These are phyloP conservation scores for Progne subis DNA, from an alignment of 2,113 vertebrate genomes.

Conservation along the genomic window DNA sequence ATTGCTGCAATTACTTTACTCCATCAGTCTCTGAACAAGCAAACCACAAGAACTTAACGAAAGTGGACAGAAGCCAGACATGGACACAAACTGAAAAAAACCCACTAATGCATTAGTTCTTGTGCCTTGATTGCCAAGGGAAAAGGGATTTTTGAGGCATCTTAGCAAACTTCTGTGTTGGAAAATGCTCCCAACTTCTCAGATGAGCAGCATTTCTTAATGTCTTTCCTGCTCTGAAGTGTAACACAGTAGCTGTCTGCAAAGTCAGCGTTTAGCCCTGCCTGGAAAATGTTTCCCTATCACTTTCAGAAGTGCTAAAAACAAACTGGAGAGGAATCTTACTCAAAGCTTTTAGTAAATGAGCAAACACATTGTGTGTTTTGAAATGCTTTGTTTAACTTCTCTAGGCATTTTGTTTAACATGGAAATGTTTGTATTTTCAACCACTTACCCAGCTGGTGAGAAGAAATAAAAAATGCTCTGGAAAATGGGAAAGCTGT, in stretches of 20 bases:
- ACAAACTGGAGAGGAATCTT: not conserved
- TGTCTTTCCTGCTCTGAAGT: not conserved
- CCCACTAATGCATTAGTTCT: not conserved
- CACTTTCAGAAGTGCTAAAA: not conserved
- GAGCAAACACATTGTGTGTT: not conserved
- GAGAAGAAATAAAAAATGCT: not conserved
- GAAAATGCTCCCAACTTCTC: not conserved
- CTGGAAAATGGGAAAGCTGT: not conserved
- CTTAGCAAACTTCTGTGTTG: not conserved
- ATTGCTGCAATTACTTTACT: not conserved
- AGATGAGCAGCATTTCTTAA: not conserved
- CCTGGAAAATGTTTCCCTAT: not conserved
- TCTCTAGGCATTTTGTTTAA: not conserved
- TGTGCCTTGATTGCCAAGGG: not conserved
- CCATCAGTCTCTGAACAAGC: not conserved
- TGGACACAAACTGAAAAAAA: not conserved
- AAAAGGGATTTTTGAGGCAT: not conserved
- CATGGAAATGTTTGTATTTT: not conserved
- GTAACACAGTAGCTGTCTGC: not conserved
- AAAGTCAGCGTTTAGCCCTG: not conserved
- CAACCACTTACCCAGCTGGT: not conserved
- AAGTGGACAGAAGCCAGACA: not conserved
- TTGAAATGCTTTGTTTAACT: not conserved
- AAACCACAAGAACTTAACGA: not conserved
- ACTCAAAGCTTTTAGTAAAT: not conserved